Percentiles rank a stretch among this genome's conserved stretches.
Conservation (phyloP, 2,113 vertebrate genomes). For the Oryzias melastigma region DNA sequence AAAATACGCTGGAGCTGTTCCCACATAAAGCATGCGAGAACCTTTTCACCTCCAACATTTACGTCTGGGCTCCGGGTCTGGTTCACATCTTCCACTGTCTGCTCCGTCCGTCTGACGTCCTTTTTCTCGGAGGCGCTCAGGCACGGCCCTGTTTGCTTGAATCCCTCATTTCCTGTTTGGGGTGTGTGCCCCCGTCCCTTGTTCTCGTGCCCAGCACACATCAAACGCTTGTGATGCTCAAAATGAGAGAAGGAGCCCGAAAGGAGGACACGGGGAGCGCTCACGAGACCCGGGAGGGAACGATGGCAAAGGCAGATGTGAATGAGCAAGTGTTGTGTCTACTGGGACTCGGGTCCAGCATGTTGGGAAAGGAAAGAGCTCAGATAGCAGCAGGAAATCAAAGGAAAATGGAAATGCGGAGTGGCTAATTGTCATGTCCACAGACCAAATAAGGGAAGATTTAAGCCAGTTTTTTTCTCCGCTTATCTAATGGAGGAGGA, state of each 20-base stretch:
- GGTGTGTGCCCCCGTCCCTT: constrained; percentile 72
- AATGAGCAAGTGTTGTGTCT: constrained; percentile 6
- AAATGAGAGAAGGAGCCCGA: constrained; percentile 28
- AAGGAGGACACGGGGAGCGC: constrained; percentile 16
- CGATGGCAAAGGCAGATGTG: constrained; percentile 15
- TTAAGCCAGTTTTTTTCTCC: constrained; percentile 12
- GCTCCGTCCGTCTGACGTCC: constrained; percentile 25
- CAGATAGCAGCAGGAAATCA: constrained; percentile 9
- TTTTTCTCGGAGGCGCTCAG: constrained; percentile 43
- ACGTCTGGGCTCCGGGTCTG: constrained; percentile 43
- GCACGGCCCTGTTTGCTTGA: constrained; percentile 62
- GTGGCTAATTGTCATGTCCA: constrained; percentile 21
- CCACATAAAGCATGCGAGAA: constrained; percentile 15
- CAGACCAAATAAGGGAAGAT: constrained; percentile 38
- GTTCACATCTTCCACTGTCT: constrained; percentile 46
- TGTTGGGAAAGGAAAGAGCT: constrained; percentile 18
- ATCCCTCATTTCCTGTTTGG: constrained; percentile 81
- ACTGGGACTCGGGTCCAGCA: constrained; percentile 10
- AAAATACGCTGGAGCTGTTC: constrained; percentile 33
- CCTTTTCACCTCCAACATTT: constrained; percentile 34
- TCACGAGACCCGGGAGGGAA: not conserved
- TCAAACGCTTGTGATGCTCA: constrained; percentile 57
- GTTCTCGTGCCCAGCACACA: constrained; percentile 74
- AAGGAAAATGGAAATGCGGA: constrained; percentile 22
- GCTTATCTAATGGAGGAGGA: constrained; percentile 41